These are phyloP conservation scores for Adoxophyes honmai DNA, from an alignment of 1,140 invertebrate species.

Conservation along the genomic window DNA sequence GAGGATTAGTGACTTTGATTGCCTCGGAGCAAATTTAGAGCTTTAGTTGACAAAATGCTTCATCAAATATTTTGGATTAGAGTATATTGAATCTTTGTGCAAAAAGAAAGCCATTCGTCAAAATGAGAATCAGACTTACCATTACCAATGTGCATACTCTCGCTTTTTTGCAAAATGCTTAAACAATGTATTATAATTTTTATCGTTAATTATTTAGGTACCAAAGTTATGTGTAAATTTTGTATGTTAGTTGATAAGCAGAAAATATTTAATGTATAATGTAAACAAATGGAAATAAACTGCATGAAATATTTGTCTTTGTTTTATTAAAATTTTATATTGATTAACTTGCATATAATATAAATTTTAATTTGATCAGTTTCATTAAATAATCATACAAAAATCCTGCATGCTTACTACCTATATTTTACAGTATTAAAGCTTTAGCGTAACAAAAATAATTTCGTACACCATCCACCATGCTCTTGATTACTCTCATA, in stretches of 20 bases:
- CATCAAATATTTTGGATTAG: too few species aligned
- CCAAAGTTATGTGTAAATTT: conserved; percentile 2
- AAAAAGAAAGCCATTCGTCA: too few species aligned
- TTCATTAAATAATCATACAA: conserved; percentile 71
- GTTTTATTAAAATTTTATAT: conserved; percentile 73
- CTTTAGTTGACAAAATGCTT: too few species aligned
- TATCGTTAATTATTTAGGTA: too few species aligned
- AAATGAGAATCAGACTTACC: too few species aligned
- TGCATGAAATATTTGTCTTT: conserved; percentile 13
- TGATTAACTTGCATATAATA: conserved; percentile 72
- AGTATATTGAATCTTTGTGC: too few species aligned
- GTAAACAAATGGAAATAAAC: neutral
- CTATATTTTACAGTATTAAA: conserved; percentile 74
- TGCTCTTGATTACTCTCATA: conserved; percentile 62
- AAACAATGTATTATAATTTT: too few species aligned
- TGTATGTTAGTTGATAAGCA: neutral
- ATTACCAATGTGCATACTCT: too few species aligned
- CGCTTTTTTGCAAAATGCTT: too few species aligned
- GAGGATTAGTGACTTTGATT: conserved; percentile 78
- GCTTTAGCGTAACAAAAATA: conserved; percentile 73
- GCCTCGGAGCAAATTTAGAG: too few species aligned
- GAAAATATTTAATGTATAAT: neutral
- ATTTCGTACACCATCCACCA: conserved; percentile 45
- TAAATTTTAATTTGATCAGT: conserved; percentile 73
- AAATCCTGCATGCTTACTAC: conserved; percentile 67